These are phyloP conservation scores for Mormyrus proboscirostris DNA, from an alignment of 2,797 vertebrate genomes.

Conservation along the genomic window DNA sequence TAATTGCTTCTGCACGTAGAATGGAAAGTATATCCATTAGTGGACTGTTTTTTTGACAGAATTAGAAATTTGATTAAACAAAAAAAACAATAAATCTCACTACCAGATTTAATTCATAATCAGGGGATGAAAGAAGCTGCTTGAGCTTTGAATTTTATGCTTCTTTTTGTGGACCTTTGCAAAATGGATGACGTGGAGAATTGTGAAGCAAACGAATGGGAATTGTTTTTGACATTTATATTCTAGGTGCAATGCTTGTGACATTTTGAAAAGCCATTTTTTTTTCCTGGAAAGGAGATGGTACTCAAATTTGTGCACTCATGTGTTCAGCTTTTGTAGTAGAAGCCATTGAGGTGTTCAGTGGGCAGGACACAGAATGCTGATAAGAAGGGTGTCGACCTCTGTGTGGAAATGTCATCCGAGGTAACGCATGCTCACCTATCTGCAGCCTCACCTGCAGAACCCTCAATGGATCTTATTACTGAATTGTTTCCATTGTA, in stretches of 20 bases:
- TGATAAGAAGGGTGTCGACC: conserved; percentile 5
- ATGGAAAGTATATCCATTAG: background rate
- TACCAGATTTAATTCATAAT: background rate
- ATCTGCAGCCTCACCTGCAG: conserved; percentile 7
- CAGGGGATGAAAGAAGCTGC: background rate
- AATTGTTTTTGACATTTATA: background rate
- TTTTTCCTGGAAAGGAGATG: background rate
- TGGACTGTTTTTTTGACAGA: background rate
- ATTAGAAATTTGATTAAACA: background rate
- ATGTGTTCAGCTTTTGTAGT: background rate
- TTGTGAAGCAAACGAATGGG: background rate
- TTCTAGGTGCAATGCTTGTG: background rate
- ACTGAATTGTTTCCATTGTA: background rate
- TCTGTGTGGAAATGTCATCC: conserved; percentile 19
- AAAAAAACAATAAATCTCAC: background rate
- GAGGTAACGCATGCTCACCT: background rate
- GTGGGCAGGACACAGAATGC: background rate
- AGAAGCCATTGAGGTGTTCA: background rate
- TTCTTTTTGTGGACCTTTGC: background rate
- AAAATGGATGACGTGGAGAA: background rate
- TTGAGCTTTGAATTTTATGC: background rate
- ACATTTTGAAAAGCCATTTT: background rate
- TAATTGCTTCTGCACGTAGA: background rate
- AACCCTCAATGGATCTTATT: background rate
- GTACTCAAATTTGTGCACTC: background rate